Percentiles rank a stretch among this genome's conserved stretches.
These are phyloP conservation scores for Gymnothorax reevesii DNA, from an alignment of 2,797 vertebrate genomes.

Conservation along the genomic window DNA sequence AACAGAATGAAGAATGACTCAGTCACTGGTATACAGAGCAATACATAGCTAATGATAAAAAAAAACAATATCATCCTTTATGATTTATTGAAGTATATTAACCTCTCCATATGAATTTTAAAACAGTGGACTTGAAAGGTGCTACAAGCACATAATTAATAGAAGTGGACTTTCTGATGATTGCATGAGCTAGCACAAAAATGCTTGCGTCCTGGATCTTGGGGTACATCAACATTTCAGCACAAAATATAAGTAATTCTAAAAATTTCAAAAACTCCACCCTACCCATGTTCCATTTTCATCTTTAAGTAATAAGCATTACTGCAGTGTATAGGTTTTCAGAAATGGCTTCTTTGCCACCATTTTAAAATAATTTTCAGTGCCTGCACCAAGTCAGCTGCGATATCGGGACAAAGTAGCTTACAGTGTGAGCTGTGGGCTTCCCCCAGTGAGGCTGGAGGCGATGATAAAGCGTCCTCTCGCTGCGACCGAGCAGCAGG, in stretches of 20 bases:
- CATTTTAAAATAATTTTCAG: too few relatives aligned
- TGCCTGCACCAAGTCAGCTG: too few relatives aligned
- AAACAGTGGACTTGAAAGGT: neutral
- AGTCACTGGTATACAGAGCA: neutral
- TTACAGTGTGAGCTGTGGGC: neutral
- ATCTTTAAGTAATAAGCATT: too few relatives aligned
- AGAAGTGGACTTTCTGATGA: neutral
- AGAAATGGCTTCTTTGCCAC: too few relatives aligned
- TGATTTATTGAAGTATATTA: neutral
- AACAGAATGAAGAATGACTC: neutral
- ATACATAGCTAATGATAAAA: neutral
- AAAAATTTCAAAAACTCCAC: too few relatives aligned
- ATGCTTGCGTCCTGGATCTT: too few relatives aligned
- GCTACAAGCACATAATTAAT: too few relatives aligned
- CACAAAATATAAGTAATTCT: too few relatives aligned
- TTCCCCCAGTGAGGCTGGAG: neutral
- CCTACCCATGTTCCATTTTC: too few relatives aligned
- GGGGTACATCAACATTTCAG: too few relatives aligned
- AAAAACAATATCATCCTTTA: neutral
- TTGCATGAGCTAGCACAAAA: neutral
- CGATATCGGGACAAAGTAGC: too few relatives aligned
- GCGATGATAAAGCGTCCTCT: neutral
- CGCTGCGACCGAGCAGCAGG: constrained; percentile 37
- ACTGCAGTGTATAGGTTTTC: too few relatives aligned
- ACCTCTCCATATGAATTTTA: neutral